Evolutionary conservation across 2,888 invertebrate genomes (phyloP), one percentile per base, ranked within the genome.

Genomic region (Germaria angustata): DNA sequence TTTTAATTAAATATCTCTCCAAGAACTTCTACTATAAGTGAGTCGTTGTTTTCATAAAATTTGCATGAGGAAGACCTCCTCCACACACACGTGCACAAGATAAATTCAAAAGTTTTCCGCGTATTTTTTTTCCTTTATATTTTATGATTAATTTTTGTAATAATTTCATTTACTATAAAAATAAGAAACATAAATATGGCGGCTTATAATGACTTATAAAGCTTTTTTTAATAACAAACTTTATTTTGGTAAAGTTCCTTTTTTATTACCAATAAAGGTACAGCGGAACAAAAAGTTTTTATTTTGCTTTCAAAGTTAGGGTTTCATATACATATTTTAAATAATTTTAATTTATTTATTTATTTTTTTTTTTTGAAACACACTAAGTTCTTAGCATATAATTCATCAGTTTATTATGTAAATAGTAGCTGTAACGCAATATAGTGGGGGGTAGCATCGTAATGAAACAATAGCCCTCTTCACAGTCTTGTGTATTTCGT

Each of bases 1-100:
- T 69, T 77, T 77, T 69, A 77, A 77, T 69, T 69, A 44, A 36
- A n/a, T 44, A 69, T 77, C 44, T 63, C 68, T 61, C 17, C 13
- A 34, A 61, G 15, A 11, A 20, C 39, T 22, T 2, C 7, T 34
- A 22, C 22, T 22, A 7, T 8, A 15, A 34, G 8, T 20, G 22
- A 28, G 39, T 17, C 8, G 3, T 63, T n/a, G 46, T 20, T 13
- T 32, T 34, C 28, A 13, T 63, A 28, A 2, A 15, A 32, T 24
- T 15, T 36, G 17, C 24, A 2, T n/a, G 17, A 22, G 34, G 13
- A 24, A 2, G 3, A 20, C n/a, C n/a, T n/a, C n/a, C n/a, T n/a
- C n/a, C 5, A 51, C 34, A 20, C 20, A n/a, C 44, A 13, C 28
- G 8, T 6, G n/a, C 17, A n/a, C 2, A 17, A 34, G 2, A 32